Base-by-base conservation (phyloP, 2,888 invertebrate genomes). In the Phymatocera aterrima region DNA sequence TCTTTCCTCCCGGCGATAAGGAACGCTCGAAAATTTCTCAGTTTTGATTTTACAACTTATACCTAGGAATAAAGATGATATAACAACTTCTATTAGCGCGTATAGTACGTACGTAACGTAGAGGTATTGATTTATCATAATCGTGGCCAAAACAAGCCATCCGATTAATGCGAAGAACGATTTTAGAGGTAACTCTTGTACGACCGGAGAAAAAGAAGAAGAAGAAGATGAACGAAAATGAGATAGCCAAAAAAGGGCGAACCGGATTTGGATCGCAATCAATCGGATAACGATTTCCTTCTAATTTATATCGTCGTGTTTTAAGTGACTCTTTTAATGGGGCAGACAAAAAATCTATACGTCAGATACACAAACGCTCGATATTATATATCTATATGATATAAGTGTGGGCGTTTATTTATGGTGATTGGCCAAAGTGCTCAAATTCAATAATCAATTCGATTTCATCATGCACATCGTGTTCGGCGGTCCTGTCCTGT, bases 261-360 rank as follows among this genome's bases (percentile, higher is more conserved):
- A 51, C 37, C 37, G 40, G 65, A 34, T 68, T 78, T 64, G 57
- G 70, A 54, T 72, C 77, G 77, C 80, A 79, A 84, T 84, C 82
- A 79, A 82, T 85, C 82, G 81, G 61, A 57, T 51, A 64, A 78
- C 78, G 54, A 75, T 68, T 70, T 64, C 79, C 80, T 80, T 80
- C 81, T 84, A 85, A 85, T 85, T 85, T 85, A 85, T 84, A 79
- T 84, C 84, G 83, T 84, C 82, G 84, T 37, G 78, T 83, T 84
- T 85, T 85, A 84, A 85, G 80, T 81, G 84, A 84, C 82, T 83
- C 80, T 77, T 77, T 80, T 82, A 85, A 85, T 81, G 82, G 83
- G 60, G 57, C 21, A n/a, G n/a, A n/a, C 64, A 46, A 68, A 78
- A 84, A 82, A 85, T 85, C 84, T 79, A 77, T 77, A 77, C 48